phyloP scores from a whole-genome alignment of 1,140 invertebrate species.

The Heliconius himera region DNA sequence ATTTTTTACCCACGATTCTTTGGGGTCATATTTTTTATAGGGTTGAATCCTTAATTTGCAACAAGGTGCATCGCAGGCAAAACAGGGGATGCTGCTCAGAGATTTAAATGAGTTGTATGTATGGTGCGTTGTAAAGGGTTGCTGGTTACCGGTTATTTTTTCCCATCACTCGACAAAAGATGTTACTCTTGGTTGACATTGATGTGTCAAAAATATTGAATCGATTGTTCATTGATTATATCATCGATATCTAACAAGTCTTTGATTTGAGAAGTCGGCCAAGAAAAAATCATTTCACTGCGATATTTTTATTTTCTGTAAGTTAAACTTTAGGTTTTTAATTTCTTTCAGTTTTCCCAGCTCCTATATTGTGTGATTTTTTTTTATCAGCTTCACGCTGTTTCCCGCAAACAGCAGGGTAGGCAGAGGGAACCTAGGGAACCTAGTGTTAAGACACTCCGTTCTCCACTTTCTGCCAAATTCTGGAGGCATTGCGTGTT shows the following conservation, averaged over 20 bases:
- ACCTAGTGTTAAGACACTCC: too few relatives aligned
- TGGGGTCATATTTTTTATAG: conserved; percentile 74
- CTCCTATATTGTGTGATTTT: too few relatives aligned
- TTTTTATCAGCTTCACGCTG: too few relatives aligned
- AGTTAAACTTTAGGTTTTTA: too few relatives aligned
- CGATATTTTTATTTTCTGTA: background rate
- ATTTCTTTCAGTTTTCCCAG: too few relatives aligned
- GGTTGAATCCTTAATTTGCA: conserved; percentile 79
- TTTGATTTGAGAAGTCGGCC: background rate
- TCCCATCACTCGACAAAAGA: conserved; percentile 68
- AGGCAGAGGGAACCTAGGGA: too few relatives aligned
- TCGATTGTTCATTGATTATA: conserved; percentile 45
- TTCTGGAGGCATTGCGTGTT: too few relatives aligned
- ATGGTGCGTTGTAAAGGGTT: conserved; percentile 67
- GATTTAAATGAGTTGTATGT: conserved; percentile 76
- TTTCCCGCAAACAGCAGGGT: too few relatives aligned
- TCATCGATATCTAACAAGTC: conserved; percentile 16
- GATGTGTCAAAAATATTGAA: conserved; percentile 61
- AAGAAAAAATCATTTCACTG: background rate
- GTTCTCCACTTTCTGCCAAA: too few relatives aligned
- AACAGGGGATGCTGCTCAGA: conserved; percentile 53
- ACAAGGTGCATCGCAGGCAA: conserved; percentile 76
- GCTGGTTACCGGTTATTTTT: conserved; percentile 55
- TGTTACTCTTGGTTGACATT: conserved; percentile 66
- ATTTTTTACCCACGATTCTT: conserved; percentile 76